Percentiles rank a stretch among this genome's conserved stretches.
Evolutionary conservation across 2,797 vertebrate species (phyloP).

Genomic region (Trachurus trachurus): DNA sequence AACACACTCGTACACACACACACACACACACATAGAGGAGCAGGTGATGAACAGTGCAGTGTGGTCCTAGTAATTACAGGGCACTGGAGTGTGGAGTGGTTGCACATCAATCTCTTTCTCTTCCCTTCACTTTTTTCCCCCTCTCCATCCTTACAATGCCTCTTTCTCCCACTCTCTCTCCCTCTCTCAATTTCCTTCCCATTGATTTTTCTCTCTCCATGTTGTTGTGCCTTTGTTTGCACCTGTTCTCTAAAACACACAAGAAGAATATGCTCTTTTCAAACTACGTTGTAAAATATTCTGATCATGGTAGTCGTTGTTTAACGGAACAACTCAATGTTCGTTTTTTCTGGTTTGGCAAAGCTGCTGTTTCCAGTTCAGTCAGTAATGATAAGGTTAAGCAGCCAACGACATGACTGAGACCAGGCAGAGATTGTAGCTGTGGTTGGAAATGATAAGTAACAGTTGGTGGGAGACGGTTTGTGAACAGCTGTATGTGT

Average conservation of each 20-base stretch:
- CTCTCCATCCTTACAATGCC: slow-evolving; percentile 27
- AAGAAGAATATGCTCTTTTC: background rate
- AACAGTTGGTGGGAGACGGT: background rate
- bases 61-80: slow-evolving; percentile 69
- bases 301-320: background rate
- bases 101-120: slow-evolving; percentile 64
- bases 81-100: slow-evolving; percentile 60
- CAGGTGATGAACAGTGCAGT: slow-evolving; percentile 57
- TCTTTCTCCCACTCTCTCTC: background rate
- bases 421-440: background rate
- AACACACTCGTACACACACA: slow-evolving; percentile 21
- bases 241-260: slow-evolving; percentile 2
- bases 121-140: slow-evolving; percentile 40
- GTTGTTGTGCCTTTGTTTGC: slow-evolving; percentile 25
- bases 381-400: background rate
- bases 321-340: background rate
- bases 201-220: slow-evolving; percentile 57
- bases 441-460: background rate
- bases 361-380: too few species aligned
- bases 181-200: slow-evolving; percentile 52
- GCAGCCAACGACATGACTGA: background rate
- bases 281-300: too few species aligned
- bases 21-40: slow-evolving; percentile 28
- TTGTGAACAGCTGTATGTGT: background rate
- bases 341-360: too few species aligned